phyloP scores from a whole-genome alignment of 2,113 vertebrate species.

The Elephas maximus region DNA sequence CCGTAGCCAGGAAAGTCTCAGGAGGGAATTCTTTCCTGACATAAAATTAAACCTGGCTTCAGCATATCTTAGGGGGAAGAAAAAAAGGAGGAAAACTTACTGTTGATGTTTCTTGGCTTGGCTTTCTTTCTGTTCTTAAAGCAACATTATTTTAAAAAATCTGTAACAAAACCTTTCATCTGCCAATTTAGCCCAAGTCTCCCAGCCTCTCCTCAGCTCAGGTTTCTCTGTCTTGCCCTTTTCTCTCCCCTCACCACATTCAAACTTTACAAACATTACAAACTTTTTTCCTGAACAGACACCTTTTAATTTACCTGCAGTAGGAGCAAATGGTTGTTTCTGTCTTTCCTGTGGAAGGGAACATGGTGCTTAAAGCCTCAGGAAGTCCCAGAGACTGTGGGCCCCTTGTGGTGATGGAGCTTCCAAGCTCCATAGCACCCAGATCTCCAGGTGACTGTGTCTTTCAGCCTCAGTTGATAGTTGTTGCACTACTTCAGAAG shows the following conservation, averaged over 20 bases:
- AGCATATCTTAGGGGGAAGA: constrained; percentile 65
- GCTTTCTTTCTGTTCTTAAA: constrained; percentile 77
- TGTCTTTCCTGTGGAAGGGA: background rate
- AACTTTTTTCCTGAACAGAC: background rate
- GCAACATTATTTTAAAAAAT: constrained; percentile 82
- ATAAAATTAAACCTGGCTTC: constrained; percentile 85
- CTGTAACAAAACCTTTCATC: constrained; percentile 66
- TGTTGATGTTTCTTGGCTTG: constrained; percentile 80
- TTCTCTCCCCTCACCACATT: background rate
- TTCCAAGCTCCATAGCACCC: background rate
- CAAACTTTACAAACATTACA: background rate
- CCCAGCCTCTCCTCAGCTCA: background rate
- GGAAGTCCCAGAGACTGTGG: background rate
- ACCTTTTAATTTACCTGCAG: background rate
- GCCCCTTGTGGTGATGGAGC: rapidly evolving
- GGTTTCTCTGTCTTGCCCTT: constrained; percentile 19
- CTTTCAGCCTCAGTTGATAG: background rate
- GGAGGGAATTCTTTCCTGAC: constrained; percentile 85
- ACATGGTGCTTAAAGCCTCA: background rate
- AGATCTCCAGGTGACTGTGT: background rate
- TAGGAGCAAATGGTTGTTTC: background rate
- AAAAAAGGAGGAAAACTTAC: constrained; percentile 66
- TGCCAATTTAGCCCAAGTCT: constrained; percentile 65
- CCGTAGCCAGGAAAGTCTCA: constrained; percentile 81
- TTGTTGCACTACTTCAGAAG: background rate